These are phyloP conservation scores for Corythoichthys haematopterus DNA, from an alignment of 2,113 vertebrate genomes.

Conservation along the genomic window DNA sequence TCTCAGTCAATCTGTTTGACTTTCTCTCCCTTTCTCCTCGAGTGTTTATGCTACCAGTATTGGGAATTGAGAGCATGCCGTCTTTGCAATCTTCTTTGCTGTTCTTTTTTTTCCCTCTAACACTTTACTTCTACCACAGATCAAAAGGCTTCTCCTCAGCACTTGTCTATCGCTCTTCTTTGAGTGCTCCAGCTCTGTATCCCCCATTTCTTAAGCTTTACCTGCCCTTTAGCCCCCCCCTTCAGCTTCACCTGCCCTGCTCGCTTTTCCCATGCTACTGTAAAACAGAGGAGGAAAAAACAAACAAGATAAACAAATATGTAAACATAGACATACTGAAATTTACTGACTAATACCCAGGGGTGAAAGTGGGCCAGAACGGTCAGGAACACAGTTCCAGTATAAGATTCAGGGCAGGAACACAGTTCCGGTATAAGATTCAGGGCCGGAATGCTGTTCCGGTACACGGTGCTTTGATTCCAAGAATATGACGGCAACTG, in stretches of 20 bases:
- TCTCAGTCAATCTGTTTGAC: constrained; percentile 42
- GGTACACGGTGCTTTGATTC: too few relatives aligned
- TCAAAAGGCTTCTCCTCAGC: constrained; percentile 72
- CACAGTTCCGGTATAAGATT: too few relatives aligned
- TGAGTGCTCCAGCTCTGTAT: constrained; percentile 25
- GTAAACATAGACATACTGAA: too few relatives aligned
- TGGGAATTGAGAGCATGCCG: constrained; percentile 62
- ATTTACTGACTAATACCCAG: too few relatives aligned
- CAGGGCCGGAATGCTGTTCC: too few relatives aligned
- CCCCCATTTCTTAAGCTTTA: constrained; percentile 39
- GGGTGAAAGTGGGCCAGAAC: too few relatives aligned
- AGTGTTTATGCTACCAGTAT: constrained; percentile 28
- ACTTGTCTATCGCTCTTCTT: constrained; percentile 51
- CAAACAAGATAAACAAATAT: too few relatives aligned
- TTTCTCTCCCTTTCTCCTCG: constrained; percentile 42
- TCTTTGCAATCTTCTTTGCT: constrained; percentile 66
- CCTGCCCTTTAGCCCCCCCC: constrained; percentile 25
- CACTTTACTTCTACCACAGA: constrained; percentile 61
- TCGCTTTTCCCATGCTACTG: constrained; percentile 50
- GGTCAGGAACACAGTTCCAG: too few relatives aligned
- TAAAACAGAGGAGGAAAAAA: not conserved
- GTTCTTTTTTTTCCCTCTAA: constrained; percentile 53
- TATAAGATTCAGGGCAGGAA: too few relatives aligned
- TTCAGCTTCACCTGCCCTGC: constrained; percentile 40
- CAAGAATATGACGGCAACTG: too few relatives aligned